phyloP scores from a whole-genome alignment of 1,140 invertebrate species.

The Panagrolaimus sp. region DNA sequence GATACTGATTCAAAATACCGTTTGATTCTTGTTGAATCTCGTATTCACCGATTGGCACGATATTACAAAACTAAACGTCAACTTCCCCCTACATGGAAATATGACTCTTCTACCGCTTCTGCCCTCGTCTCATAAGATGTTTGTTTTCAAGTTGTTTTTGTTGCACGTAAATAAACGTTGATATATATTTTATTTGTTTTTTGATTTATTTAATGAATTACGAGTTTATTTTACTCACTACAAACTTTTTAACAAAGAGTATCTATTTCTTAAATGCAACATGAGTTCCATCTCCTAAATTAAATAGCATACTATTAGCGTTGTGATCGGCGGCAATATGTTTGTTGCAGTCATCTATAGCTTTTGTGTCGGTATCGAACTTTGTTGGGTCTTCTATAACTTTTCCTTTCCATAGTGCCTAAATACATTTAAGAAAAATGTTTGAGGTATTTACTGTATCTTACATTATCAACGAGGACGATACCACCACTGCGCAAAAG shows the following conservation, averaged over 20 bases:
- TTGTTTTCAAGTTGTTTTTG: conserved; percentile 18
- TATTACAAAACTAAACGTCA: conserved; percentile 97
- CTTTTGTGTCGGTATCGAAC: not conserved
- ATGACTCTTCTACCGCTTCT: conserved; percentile 92
- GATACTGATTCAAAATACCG: conserved; percentile 96
- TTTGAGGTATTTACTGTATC: not conserved
- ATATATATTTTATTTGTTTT: conserved; percentile 13
- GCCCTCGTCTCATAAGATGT: conserved; percentile 83
- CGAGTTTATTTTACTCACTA: conserved; percentile 9
- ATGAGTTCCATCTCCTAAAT: conserved; percentile 3
- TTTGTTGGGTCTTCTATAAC: too few species aligned
- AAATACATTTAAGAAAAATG: too few species aligned
- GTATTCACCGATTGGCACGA: conserved; percentile 91
- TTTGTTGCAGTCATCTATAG: conserved; percentile 10
- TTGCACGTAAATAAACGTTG: conserved; percentile 17
- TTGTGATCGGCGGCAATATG: not conserved
- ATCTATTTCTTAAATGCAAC: conserved; percentile 5
- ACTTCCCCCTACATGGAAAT: conserved; percentile 94
- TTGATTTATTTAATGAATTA: conserved; percentile 4
- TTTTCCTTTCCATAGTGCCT: too few species aligned
- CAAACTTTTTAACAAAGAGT: not conserved
- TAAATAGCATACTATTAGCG: not conserved
- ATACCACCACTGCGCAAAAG: conserved; percentile 61
- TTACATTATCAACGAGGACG: conserved; percentile 62
- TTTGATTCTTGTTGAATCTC: conserved; percentile 93